Evolutionary conservation across 2,888 invertebrate genomes (phyloP).

Genomic region (Acleris holmiana): DNA sequence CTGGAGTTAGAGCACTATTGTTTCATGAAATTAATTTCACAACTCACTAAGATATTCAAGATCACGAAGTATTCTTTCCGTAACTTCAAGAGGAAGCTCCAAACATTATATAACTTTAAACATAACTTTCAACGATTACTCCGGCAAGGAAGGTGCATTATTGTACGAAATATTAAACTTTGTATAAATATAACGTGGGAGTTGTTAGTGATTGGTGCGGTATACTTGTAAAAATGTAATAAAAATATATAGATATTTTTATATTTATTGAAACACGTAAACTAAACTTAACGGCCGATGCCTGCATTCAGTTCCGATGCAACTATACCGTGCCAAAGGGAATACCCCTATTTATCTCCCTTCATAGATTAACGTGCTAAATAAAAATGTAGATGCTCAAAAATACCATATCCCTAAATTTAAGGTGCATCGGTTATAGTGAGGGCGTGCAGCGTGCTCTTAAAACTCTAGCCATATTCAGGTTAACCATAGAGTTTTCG

Average conservation of each 20-base stretch:
- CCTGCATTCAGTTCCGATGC: conserved; percentile 14
- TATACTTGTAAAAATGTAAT: conserved; percentile 34
- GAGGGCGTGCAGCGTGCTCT: conserved; percentile 45
- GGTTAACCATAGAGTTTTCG: conserved; percentile 26
- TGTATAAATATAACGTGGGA: conserved; percentile 26
- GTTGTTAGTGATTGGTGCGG: conserved; percentile 25
- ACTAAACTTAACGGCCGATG: no score
- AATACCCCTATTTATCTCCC: conserved; percentile 15
- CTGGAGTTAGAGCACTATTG: no score
- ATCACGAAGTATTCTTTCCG: not conserved
- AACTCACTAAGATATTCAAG: no score
- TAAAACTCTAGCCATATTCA: conserved; percentile 25
- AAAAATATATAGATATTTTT: conserved; percentile 37
- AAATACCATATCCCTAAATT: conserved; percentile 73
- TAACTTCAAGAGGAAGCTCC: not conserved
- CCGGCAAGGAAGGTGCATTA: conserved; percentile 18
- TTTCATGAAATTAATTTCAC: no score
- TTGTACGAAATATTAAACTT: conserved; percentile 21
- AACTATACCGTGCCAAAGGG: conserved; percentile 34
- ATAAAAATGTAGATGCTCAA: conserved; percentile 59
- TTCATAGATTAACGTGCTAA: conserved; percentile 25
- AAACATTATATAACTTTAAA: not conserved
- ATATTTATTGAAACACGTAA: conserved; percentile 31
- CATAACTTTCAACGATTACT: not conserved
- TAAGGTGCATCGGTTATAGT: conserved; percentile 68